These are phyloP conservation scores for Sterna hirundo DNA, from an alignment of 2,113 vertebrate genomes.

Conservation along the genomic window DNA sequence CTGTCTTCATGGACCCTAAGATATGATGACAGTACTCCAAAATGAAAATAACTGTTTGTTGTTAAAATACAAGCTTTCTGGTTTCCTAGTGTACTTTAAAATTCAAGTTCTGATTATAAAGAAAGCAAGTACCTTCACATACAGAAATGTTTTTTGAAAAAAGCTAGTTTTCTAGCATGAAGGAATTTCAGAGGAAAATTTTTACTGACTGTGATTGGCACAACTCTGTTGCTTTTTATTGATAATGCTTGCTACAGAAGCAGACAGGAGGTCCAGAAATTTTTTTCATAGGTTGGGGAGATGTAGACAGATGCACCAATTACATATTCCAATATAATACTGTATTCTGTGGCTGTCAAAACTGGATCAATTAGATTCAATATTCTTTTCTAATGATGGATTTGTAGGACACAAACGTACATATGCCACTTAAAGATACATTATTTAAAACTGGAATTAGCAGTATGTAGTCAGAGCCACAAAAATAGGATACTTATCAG, in stretches of 20 bases:
- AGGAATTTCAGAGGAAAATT: neutral
- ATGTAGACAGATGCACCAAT: neutral
- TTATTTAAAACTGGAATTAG: constrained; percentile 39
- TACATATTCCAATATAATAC: neutral
- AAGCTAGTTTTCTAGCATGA: neutral
- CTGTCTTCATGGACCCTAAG: neutral
- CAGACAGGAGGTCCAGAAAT: neutral
- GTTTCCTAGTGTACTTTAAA: neutral
- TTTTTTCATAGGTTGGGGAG: neutral
- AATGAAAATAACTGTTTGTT: neutral
- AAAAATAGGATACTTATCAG: constrained; percentile 29
- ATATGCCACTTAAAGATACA: neutral
- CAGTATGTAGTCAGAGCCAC: neutral
- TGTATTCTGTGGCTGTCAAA: neutral
- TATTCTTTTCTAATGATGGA: neutral
- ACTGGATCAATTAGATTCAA: neutral
- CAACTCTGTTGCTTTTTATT: neutral
- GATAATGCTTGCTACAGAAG: neutral
- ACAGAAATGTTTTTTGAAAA: neutral
- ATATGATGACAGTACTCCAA: neutral
- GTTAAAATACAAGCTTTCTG: neutral
- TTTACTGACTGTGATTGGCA: neutral
- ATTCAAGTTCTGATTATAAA: neutral
- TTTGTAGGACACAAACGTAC: neutral
- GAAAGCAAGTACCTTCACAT: neutral